A percentile compares a stretch with the other conserved stretches of the same genome.
phyloP scores from a whole-genome alignment of 2,888 invertebrate genomes.

The Xanthorhoe spadicearia region DNA sequence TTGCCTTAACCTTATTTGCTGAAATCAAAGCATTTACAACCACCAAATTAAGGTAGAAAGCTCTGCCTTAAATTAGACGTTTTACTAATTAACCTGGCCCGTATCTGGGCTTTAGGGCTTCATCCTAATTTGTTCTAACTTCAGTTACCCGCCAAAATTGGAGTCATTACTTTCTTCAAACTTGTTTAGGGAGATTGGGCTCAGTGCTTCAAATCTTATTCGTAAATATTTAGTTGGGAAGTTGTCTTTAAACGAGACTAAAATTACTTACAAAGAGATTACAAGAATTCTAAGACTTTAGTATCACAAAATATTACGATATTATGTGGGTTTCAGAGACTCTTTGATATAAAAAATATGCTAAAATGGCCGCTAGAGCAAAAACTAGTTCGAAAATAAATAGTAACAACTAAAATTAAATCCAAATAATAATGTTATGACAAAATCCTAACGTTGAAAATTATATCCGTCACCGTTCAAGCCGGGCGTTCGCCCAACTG shows the following conservation, averaged over 20 bases:
- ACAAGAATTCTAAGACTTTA: neutral
- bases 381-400: too few relatives aligned
- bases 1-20: neutral
- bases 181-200: slow-evolving; percentile 10
- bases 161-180: slow-evolving; percentile 24
- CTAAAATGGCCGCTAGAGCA: too few relatives aligned
- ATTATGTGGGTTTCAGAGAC: too few relatives aligned
- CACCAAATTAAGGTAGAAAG: neutral
- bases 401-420: too few relatives aligned
- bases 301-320: too few relatives aligned
- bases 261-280: neutral
- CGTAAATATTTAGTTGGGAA: neutral
- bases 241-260: neutral
- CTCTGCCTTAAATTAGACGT: slow-evolving; percentile 25
- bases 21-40: neutral
- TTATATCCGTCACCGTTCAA: too few relatives aligned
- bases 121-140: slow-evolving; percentile 38
- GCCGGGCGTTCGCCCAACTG: too few relatives aligned
- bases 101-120: slow-evolving; percentile 40
- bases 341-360: too few relatives aligned
- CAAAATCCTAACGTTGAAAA: too few relatives aligned
- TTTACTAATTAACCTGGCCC: slow-evolving; percentile 41
- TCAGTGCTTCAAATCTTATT: neutral
- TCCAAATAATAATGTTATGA: too few relatives aligned
- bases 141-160: slow-evolving; percentile 15